Base-by-base conservation (phyloP, 2,888 invertebrate genomes). In the Pherbina coryleti region DNA sequence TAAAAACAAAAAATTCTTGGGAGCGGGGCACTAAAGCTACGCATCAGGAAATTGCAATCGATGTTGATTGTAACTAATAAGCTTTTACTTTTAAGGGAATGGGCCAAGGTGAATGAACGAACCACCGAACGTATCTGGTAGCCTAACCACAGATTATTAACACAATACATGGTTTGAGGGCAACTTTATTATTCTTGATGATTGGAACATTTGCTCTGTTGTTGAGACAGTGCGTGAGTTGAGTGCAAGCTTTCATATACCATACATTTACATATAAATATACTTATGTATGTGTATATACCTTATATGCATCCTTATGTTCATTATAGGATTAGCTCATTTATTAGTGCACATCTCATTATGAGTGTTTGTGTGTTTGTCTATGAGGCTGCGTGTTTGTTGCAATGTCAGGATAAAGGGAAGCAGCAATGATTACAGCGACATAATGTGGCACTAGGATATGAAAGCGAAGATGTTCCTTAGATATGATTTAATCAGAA, bases 181-280 rank as follows among this genome's bases (percentile, higher is more conserved):
- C 60, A 76, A 76, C 74, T 78, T 76, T 76, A 60, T 71, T 76
- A 78, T 76, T 78, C 66, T 57, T 53, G 53, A 60, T 64, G 64
- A 53, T 74, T 74, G 73, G 44, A 73, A 49, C 62, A 44, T 60
- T 60, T 72, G 69, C 51, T 19, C 44, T 60, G 72, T 11, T 71
- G 57, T 44, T 72, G 44, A 25, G 44, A 73, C 49, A 49, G 28
- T 67, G 53, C 8, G 49, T 44, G 11, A 51, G 25, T 25, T 22
- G 7, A 51, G 14, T 22, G 51, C 17, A 25, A 25, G 19, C 25
- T 17, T 69, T 17, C 51, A 22, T 51, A 22, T 66, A 62, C 62
- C 28, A 64, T 34, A 17, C 14, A 34, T 69, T 44, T 67, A 67
- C 25, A 49, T 37, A 67, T 25, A 67, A 37, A 67, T 49, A 67